phyloP scores from a whole-genome alignment of 2,888 invertebrate genomes.

The Vannuccia rotundouncinata region DNA sequence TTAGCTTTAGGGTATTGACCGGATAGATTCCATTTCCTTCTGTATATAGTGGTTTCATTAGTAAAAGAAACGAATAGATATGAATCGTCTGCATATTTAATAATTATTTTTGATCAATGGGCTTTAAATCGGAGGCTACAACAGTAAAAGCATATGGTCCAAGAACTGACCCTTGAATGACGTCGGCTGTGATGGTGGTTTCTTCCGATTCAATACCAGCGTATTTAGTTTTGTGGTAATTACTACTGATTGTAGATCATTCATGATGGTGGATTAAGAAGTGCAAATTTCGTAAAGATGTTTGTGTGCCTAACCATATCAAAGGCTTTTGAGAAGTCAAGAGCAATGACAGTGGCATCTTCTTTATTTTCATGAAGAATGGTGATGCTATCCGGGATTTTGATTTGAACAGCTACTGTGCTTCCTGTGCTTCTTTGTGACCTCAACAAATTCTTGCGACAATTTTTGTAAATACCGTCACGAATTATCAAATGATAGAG shows the following conservation, averaged over 20 bases:
- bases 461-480: no score
- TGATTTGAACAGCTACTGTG: background rate
- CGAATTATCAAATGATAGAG: no score
- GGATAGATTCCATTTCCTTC: background rate
- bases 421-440: no score
- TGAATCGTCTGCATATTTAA: background rate
- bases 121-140: background rate
- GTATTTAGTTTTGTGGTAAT: background rate
- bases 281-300: background rate
- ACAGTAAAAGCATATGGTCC: background rate
- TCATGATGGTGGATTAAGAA: background rate
- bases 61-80: background rate
- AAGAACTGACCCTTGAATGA: background rate
- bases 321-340: background rate
- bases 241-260: background rate
- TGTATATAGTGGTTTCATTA: background rate
- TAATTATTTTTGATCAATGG: background rate
- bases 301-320: background rate
- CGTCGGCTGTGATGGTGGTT: background rate
- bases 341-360: background rate
- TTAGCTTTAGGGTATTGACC: background rate
- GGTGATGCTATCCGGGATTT: background rate
- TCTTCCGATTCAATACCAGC: background rate
- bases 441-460: no score
- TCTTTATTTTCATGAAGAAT: background rate